Percentiles rank a stretch among this genome's conserved stretches.
These are phyloP conservation scores for Epinotia demarniana DNA, from an alignment of 2,888 invertebrate genomes.

Conservation along the genomic window DNA sequence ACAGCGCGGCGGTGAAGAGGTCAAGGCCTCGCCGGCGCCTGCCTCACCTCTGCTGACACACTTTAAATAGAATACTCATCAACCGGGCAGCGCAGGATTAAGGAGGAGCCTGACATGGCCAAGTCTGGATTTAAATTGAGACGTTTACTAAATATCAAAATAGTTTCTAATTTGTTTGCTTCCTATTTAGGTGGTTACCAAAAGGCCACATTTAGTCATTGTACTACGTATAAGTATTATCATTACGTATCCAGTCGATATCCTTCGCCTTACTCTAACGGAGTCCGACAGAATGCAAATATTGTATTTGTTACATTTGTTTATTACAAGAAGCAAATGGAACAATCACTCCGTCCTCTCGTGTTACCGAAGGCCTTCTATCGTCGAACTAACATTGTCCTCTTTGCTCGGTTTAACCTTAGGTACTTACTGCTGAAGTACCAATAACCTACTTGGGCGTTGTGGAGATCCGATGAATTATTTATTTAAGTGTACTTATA, in stretches of 20 bases:
- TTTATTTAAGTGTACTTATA: conserved; percentile 45
- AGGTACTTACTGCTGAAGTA: conserved; percentile 39
- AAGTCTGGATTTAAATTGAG: not conserved
- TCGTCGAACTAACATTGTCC: conserved; percentile 31
- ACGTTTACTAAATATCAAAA: not conserved
- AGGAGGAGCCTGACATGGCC: not conserved
- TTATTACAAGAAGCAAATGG: conserved; percentile 10
- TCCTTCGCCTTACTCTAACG: no score
- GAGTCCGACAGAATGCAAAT: not conserved
- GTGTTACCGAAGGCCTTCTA: conserved; percentile 35
- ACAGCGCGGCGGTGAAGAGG: conserved; percentile 64
- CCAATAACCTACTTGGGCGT: conserved; percentile 44
- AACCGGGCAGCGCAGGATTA: conserved; percentile 1
- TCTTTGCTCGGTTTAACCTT: conserved; percentile 41
- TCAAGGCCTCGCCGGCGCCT: conserved; percentile 78
- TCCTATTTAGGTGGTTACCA: not conserved
- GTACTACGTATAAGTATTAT: not conserved
- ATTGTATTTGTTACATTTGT: not conserved
- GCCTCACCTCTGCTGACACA: conserved; percentile 62
- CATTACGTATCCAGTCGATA: not conserved
- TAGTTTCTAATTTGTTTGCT: not conserved
- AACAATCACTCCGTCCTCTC: conserved; percentile 28
- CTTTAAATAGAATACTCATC: not conserved
- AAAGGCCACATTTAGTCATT: not conserved
- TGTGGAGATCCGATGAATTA: conserved; percentile 43